These are phyloP conservation scores for Nerophis lumbriciformis DNA, from an alignment of 2,113 vertebrate genomes.

Conservation along the genomic window DNA sequence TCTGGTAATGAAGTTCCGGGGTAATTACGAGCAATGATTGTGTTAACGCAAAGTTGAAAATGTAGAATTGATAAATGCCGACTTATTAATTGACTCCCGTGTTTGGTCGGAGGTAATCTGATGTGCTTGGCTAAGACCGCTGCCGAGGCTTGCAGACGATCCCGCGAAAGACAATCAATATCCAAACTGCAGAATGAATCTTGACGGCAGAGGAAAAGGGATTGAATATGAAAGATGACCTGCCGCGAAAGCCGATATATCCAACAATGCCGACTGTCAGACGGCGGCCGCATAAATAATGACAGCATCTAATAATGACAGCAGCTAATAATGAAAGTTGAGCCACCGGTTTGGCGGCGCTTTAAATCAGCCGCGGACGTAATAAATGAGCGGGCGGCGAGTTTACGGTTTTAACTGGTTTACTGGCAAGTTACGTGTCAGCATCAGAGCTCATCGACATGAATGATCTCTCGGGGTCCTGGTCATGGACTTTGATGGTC, in stretches of 20 bases:
- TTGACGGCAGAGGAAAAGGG: slow-evolving; percentile 70
- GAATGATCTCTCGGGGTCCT: slow-evolving; percentile 2
- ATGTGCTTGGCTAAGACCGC: slow-evolving; percentile 49
- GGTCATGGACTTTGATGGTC: slow-evolving; percentile 16
- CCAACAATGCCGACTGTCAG: slow-evolving; percentile 75
- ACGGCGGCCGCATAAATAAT: slow-evolving; percentile 63
- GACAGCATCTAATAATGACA: slow-evolving; percentile 68
- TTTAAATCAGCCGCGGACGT: slow-evolving; percentile 59
- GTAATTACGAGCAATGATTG: slow-evolving; percentile 53
- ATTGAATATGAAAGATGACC: slow-evolving; percentile 78
- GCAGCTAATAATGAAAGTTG: slow-evolving; percentile 70
- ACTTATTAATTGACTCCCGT: slow-evolving; percentile 31
- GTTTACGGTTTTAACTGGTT: slow-evolving; percentile 6
- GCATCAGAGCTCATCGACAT: slow-evolving; percentile 2
- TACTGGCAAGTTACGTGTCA: slow-evolving; percentile 13
- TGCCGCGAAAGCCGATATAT: slow-evolving; percentile 73
- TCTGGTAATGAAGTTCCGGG: slow-evolving; percentile 44
- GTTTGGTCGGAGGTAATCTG: slow-evolving; percentile 26
- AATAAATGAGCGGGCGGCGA: slow-evolving; percentile 12
- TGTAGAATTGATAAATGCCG: slow-evolving; percentile 48
- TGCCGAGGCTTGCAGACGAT: slow-evolving; percentile 39
- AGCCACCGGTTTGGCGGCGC: slow-evolving; percentile 57
- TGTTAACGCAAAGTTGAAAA: slow-evolving; percentile 39
- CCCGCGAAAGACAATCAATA: slow-evolving; percentile 62
- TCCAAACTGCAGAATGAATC: slow-evolving; percentile 76